Evolutionary conservation across 2,113 vertebrate species (phyloP), one percentile per base, ranked within the genome.

Genomic region (Mus pahari): DNA sequence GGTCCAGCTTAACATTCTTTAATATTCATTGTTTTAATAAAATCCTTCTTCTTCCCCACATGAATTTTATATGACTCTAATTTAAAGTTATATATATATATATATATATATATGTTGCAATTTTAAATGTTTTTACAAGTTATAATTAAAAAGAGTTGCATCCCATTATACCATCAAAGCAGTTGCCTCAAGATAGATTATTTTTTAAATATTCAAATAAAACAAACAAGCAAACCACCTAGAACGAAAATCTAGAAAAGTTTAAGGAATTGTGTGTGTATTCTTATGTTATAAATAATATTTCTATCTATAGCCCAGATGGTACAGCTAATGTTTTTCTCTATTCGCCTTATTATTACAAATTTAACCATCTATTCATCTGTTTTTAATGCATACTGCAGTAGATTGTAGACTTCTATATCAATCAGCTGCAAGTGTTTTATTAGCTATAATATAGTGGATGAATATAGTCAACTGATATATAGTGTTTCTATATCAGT

Each of bases 321-420:
- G 66, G 12, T 75, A 60, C 1, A 77, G 33, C 48, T 84, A 92
- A 88, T 22, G 58, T 62, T 90, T 77, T 70, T 17, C 36, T 83
- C 7, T 83, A 92, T 90, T 66, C 90, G 42, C 71, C 93, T 86
- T 50, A 83, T 86, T 60, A 83, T 70, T 39, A 92, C 10, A 92
- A 78, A 93, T n/a, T 64, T 86, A 53, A 36, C 10, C 20, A 71
- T 64, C 45, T 92, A 64, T 4, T 8, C 71, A 73, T 70, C 70
- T 22, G 0, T 48, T 62, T 58, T 84, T 64, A 96, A 87, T 87
- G 24, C 13, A 81, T 39, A 53, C 81, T n/a, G 42, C 42, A 90
- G 53, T 39, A 90, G 71, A 90, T 6, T 90, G 7, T 42, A 77
- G 42, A 16, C 42, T 77, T 75, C 74, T 78, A 78, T 33, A 78